Evolutionary conservation across 2,797 vertebrate species (phyloP).

Genomic region (Synaphobranchus kaupii): DNA sequence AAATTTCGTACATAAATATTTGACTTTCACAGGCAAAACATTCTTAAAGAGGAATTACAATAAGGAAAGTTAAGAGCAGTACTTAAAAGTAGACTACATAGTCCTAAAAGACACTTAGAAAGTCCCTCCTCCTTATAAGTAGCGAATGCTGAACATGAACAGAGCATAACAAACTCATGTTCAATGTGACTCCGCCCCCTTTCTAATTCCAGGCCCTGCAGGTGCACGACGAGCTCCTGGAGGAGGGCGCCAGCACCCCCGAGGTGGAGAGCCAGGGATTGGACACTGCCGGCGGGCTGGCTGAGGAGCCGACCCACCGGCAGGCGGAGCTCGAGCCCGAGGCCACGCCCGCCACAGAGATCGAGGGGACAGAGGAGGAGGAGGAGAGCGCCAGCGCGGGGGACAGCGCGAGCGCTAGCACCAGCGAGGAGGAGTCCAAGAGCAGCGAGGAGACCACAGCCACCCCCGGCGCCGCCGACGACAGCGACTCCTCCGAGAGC

Average conservation of each 20-base stretch:
- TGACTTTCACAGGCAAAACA: neutral
- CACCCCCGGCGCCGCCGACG: constrained; percentile 64
- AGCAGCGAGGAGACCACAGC: constrained; percentile 70
- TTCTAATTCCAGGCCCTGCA: constrained; percentile 62
- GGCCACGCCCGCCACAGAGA: constrained; percentile 20
- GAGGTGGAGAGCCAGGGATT: constrained; percentile 70
- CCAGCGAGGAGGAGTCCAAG: constrained; percentile 43
- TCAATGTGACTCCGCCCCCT: neutral
- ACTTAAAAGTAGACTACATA: too few relatives aligned
- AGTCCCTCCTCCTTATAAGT: too few relatives aligned
- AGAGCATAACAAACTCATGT: neutral
- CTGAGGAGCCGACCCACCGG: constrained; percentile 42
- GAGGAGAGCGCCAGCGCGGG: constrained; percentile 44
- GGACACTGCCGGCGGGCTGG: constrained; percentile 53
- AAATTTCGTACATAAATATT: neutral
- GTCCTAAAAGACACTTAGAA: neutral
- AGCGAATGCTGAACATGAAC: neutral
- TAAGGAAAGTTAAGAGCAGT: neutral
- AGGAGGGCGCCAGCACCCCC: constrained; percentile 74
- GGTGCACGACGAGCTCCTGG: constrained; percentile 61
- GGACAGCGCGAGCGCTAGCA: constrained; percentile 38
- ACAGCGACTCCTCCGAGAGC: constrained; percentile 66
- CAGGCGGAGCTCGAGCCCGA: constrained; percentile 45
- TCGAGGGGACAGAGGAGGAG: constrained; percentile 41
- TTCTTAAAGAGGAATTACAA: neutral